Evolutionary conservation across 2,888 invertebrate species (phyloP).

Genomic region (Ceraclea dissimilis): DNA sequence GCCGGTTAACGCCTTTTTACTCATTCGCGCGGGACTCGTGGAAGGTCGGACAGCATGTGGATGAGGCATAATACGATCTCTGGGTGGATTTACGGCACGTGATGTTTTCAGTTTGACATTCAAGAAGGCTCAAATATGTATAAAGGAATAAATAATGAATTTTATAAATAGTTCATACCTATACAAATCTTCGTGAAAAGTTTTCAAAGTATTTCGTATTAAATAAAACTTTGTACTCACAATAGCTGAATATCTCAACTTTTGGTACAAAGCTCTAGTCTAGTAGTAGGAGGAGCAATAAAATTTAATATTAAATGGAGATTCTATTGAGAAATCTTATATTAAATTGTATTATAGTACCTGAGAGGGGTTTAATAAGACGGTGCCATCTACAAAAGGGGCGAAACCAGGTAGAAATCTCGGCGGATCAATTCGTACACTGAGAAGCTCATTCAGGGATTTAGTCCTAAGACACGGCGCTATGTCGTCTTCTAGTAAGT

Average conservation of each 20-base stretch:
- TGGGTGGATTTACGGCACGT: no score
- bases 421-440: conserved; percentile 71
- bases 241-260: background rate
- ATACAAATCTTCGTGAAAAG: no score
- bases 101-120: no score
- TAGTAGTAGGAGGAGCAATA: background rate
- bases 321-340: background rate
- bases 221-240: background rate
- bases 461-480: conserved; percentile 78
- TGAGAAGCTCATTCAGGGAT: conserved; percentile 64
- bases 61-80: no score
- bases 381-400: conserved; percentile 90
- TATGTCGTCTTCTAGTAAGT: conserved; percentile 72
- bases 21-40: no score
- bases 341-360: conserved; percentile 34
- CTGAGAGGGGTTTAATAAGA: conserved; percentile 59
- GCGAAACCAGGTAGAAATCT: conserved; percentile 83
- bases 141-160: no score
- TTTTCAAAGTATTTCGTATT: no score
- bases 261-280: background rate
- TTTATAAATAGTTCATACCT: no score
- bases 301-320: background rate
- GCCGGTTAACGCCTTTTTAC: no score
- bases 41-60: no score
- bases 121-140: no score